These are phyloP conservation scores for Brachionus asplanchnoidis DNA, from an alignment of 1,140 invertebrate genomes.

Conservation along the genomic window DNA sequence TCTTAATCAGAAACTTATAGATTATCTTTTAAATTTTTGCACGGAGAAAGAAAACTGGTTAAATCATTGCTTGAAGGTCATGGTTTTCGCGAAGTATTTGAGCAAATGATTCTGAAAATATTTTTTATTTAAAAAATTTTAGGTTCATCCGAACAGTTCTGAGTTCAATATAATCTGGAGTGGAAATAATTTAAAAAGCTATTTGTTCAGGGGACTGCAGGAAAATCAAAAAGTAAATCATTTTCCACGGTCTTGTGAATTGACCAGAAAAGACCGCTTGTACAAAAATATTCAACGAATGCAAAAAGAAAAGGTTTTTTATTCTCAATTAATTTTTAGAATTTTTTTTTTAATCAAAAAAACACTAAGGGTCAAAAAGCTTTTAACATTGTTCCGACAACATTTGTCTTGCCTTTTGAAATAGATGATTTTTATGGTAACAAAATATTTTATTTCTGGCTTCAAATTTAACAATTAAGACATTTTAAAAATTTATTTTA, in stretches of 20 bases:
- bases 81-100: conserved; percentile 55
- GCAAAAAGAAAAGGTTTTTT: conserved; percentile 67
- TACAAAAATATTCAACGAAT: conserved; percentile 63
- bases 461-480: background rate
- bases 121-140: background rate
- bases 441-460: background rate
- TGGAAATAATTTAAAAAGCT: conserved; percentile 80
- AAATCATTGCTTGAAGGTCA: conserved; percentile 51
- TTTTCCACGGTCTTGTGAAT: conserved; percentile 78
- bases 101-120: background rate
- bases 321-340: background rate
- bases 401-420: conserved; percentile 80
- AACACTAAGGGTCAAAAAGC: conserved; percentile 69
- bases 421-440: conserved; percentile 60
- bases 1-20: conserved; percentile 52
- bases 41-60: conserved; percentile 54
- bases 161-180: conserved; percentile 86
- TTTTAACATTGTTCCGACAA: conserved; percentile 86
- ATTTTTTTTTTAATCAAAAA: conserved; percentile 44
- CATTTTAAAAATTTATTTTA: too few species aligned
- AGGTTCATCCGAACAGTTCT: conserved; percentile 60
- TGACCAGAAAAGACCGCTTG: conserved; percentile 58
- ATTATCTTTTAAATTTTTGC: conserved; percentile 55
- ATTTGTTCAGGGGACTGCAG: conserved; percentile 70
- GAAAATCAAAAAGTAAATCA: conserved; percentile 86